Base-by-base conservation (phyloP, 1,140 invertebrate species). In the Pinna nobilis region DNA sequence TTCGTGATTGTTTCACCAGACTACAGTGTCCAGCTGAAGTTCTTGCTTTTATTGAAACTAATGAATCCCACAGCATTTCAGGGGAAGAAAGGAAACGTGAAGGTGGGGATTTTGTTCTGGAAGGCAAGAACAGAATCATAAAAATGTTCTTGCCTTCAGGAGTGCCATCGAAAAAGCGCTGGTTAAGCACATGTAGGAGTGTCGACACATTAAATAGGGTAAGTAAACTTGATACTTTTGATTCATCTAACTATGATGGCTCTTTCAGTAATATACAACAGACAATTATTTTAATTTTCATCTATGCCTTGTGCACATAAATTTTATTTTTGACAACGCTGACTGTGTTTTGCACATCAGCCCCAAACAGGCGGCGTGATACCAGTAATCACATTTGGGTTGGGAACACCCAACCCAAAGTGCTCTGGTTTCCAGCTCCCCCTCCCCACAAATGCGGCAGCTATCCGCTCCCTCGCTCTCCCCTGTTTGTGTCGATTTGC, bases 321-420 rank as follows among this genome's bases (percentile, higher is more conserved):
- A 44, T n/a, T 44, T 44, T 9, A 44, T 44, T 11, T n/a, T 9
- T n/a, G 9, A 44, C 9, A 44, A 9, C 9, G 39, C 9, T 11
- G 39, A 9, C 39, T 44, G 9, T 44, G 39, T 44, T 44, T 44
- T 44, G 39, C n/a, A n/a, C 39, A 44, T 11, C 9, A 44, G 9
- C 9, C 39, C 39, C 39, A 44, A 11, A 44, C 39, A 44, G 9
- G 9, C 39, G 9, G 39, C 39, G n/a, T 44, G 39, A 11, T 44
- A 44, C n/a, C 39, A 44, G n/a, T 44, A 44, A n/a, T 44, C 39
- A 44, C 39, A 59, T 18, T 33, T 59, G 25, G 55, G 55, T 9
- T 59, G 6, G 55, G 5, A 13, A 59, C 55, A 59, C 20, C 25
- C 55, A 13, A 59, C 32, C 55, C 55, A 59, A 59, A 59, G 25